Conservation (phyloP, 2,797 vertebrate genomes). For the Pagetopsis macropterus region DNA sequence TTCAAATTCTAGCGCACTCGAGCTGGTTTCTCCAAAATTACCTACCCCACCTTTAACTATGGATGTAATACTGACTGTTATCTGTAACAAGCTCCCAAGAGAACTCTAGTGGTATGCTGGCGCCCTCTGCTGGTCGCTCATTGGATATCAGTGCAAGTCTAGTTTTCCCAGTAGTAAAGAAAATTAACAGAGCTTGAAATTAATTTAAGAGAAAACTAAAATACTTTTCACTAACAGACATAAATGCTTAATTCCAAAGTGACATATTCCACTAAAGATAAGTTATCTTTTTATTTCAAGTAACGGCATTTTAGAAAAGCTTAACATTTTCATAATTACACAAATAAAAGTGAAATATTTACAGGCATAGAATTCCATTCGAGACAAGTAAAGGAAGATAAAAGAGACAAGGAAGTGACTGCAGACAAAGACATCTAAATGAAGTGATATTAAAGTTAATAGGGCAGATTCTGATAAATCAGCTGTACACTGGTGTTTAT, state of each 20-base stretch:
- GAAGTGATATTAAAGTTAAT: slow-evolving; percentile 12
- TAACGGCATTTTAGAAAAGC: slow-evolving; percentile 45
- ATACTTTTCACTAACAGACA: not conserved
- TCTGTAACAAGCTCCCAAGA: not conserved
- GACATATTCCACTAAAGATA: slow-evolving; percentile 8
- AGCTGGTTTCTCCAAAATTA: too few relatives aligned
- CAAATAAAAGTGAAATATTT: slow-evolving; percentile 70
- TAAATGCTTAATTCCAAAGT: slow-evolving; percentile 13
- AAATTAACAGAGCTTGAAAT: slow-evolving; percentile 14
- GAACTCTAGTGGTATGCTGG: slow-evolving; percentile 3
- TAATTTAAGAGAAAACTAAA: not conserved
- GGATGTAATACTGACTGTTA: not conserved
- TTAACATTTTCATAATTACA: slow-evolving; percentile 59
- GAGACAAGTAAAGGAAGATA: slow-evolving; percentile 7
- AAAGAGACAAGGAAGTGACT: slow-evolving; percentile 9
- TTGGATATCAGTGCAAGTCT: slow-evolving; percentile 7
- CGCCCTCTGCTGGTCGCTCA: slow-evolving; percentile 38
- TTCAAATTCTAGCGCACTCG: too few relatives aligned
- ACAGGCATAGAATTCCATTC: slow-evolving; percentile 55
- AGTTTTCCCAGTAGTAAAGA: not conserved
- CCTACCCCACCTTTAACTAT: too few relatives aligned
- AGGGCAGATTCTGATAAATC: not conserved
- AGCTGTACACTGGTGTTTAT: not conserved
- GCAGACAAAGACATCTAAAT: slow-evolving; percentile 9
- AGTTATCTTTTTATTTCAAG: slow-evolving; percentile 67